phyloP scores from a whole-genome alignment of 1,140 invertebrate genomes.

The Sitodiplosis mosellana region DNA sequence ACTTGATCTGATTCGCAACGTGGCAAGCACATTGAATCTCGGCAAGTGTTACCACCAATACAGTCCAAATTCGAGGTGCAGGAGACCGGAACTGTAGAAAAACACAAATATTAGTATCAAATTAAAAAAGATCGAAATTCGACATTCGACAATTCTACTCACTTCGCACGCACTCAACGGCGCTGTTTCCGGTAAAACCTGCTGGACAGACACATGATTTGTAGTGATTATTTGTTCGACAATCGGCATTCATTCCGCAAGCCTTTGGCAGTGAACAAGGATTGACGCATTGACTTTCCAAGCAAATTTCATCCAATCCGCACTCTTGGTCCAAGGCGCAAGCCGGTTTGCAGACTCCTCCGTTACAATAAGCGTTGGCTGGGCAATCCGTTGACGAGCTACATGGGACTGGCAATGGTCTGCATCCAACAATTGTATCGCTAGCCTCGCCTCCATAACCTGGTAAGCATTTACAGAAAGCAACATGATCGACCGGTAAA shows the following conservation, averaged over 20 bases:
- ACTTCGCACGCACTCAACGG: slow-evolving; percentile 69
- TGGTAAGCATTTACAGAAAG: slow-evolving; percentile 52
- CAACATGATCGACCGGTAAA: slow-evolving; percentile 45
- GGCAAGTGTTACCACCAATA: slow-evolving; percentile 43
- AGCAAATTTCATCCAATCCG: slow-evolving; percentile 52
- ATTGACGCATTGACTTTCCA: slow-evolving; percentile 65
- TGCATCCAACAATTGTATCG: slow-evolving; percentile 50
- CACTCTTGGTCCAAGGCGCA: slow-evolving; percentile 70
- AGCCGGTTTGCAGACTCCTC: slow-evolving; percentile 55
- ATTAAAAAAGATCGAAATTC: no score
- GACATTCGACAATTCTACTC: no score
- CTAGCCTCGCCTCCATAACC: slow-evolving; percentile 60
- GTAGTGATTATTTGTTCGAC: slow-evolving; percentile 51
- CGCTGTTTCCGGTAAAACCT: slow-evolving; percentile 71
- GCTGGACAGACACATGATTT: slow-evolving; percentile 65
- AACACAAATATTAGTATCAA: neutral
- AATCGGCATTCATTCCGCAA: slow-evolving; percentile 81
- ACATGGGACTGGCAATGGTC: slow-evolving; percentile 53
- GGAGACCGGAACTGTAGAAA: slow-evolving; percentile 46
- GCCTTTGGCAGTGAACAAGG: slow-evolving; percentile 56
- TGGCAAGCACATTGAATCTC: slow-evolving; percentile 58
- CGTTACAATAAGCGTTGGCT: slow-evolving; percentile 62
- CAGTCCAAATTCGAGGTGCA: slow-evolving; percentile 54
- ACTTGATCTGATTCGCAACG: slow-evolving; percentile 56
- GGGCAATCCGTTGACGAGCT: slow-evolving; percentile 49